phyloP scores from a whole-genome alignment of 2,113 vertebrate genomes.

The Chlamydotis undulata region DNA sequence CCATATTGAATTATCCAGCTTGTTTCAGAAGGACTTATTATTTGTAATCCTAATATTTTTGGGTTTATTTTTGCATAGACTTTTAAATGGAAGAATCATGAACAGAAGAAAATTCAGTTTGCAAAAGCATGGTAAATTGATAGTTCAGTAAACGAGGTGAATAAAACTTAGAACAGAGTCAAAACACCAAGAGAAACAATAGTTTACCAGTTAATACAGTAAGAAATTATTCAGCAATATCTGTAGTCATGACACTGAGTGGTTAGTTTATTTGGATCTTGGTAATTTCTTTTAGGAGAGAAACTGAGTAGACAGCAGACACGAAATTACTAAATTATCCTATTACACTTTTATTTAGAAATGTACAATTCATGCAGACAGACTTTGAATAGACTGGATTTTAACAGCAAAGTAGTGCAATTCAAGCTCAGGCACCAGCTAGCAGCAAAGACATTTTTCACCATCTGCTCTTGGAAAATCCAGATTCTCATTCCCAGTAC shows the following conservation, averaged over 20 bases:
- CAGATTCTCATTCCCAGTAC: conserved; percentile 37
- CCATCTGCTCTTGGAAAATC: conserved; percentile 65
- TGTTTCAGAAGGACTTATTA: conserved; percentile 16
- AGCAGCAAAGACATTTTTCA: conserved; percentile 53
- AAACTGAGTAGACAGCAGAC: conserved; percentile 27
- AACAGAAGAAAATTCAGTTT: background rate
- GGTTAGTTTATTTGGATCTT: background rate
- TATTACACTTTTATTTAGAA: conserved; percentile 56
- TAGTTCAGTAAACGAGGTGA: background rate
- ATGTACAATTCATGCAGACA: conserved; percentile 48
- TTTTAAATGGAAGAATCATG: background rate
- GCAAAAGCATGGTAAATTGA: background rate
- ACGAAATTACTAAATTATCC: conserved; percentile 58
- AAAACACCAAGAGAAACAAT: conserved; percentile 5
- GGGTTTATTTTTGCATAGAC: background rate
- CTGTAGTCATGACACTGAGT: background rate
- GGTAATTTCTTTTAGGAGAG: conserved; percentile 25
- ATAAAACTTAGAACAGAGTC: background rate
- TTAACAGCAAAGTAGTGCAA: conserved; percentile 48
- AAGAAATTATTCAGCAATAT: background rate
- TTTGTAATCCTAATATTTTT: background rate
- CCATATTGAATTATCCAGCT: background rate
- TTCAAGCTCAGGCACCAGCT: conserved; percentile 29
- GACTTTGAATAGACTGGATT: conserved; percentile 51
- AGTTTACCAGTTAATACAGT: background rate